These are phyloP conservation scores for Hylaea fasciaria DNA, from an alignment of 2,888 invertebrate genomes.

Conservation along the genomic window DNA sequence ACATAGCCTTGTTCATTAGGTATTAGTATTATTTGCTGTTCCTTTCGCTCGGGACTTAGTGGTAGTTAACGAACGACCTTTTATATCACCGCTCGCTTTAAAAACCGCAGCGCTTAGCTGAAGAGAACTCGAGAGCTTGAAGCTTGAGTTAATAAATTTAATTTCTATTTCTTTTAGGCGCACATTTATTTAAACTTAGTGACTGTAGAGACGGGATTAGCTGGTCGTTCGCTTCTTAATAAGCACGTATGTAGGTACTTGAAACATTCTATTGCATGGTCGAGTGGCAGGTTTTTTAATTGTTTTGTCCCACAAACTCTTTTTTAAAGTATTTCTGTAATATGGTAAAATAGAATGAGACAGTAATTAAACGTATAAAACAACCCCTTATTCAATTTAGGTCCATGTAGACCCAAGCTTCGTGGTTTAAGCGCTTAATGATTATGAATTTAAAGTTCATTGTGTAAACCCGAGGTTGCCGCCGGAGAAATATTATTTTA, in stretches of 20 bases:
- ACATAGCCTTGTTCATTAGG: constrained; percentile 1
- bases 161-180: too few species aligned
- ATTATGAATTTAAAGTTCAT: constrained; percentile 23
- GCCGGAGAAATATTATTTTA: constrained; percentile 23
- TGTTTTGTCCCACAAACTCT: too few species aligned
- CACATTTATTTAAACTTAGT: too few species aligned
- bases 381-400: not conserved
- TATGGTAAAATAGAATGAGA: too few species aligned
- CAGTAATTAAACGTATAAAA: not conserved
- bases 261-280: too few species aligned
- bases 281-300: too few species aligned
- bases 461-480: constrained; percentile 12
- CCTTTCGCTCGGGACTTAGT: constrained; percentile 10
- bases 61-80: constrained; percentile 12
- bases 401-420: constrained; percentile 1
- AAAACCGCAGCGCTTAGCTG: constrained; percentile 7
- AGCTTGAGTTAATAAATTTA: not conserved
- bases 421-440: constrained; percentile 12
- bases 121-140: not conserved
- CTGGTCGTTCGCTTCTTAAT: too few species aligned
- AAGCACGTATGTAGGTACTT: too few species aligned
- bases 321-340: too few species aligned
- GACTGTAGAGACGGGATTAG: too few species aligned
- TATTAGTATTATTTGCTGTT: too few species aligned
- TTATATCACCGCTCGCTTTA: constrained; percentile 17